phyloP scores from a whole-genome alignment of 2,888 invertebrate species.

The Napeogenes sylphis region DNA sequence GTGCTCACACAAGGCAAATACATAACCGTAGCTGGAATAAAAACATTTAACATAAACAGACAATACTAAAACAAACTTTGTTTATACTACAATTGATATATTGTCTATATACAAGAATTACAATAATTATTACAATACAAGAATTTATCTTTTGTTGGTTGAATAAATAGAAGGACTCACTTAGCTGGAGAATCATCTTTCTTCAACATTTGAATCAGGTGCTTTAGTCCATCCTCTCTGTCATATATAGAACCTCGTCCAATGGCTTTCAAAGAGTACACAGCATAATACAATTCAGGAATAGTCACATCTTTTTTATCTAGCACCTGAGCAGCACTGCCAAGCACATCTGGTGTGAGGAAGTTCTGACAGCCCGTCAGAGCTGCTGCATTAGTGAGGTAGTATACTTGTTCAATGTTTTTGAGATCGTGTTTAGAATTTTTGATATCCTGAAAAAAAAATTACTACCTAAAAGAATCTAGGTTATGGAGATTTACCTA shows the following conservation, averaged over 20 bases:
- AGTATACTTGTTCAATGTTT: slow-evolving; percentile 79
- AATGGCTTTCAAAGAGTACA: slow-evolving; percentile 82
- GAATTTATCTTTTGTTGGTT: too few relatives aligned
- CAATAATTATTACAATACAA: too few relatives aligned
- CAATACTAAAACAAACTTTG: slow-evolving; percentile 7
- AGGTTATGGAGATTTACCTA: too few relatives aligned
- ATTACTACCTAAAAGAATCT: background rate
- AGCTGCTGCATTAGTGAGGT: slow-evolving; percentile 80
- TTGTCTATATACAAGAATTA: too few relatives aligned
- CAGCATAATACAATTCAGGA: slow-evolving; percentile 85
- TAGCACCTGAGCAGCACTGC: slow-evolving; percentile 76
- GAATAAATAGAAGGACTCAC: slow-evolving; percentile 58
- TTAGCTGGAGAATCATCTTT: slow-evolving; percentile 88
- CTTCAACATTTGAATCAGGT: slow-evolving; percentile 86
- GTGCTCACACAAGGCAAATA: slow-evolving; percentile 88
- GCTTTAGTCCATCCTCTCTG: slow-evolving; percentile 82
- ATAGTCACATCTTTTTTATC: slow-evolving; percentile 82
- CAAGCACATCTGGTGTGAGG: slow-evolving; percentile 67
- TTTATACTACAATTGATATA: slow-evolving; percentile 9
- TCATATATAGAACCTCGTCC: slow-evolving; percentile 80
- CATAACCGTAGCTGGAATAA: slow-evolving; percentile 84
- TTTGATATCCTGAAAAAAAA: slow-evolving; percentile 49
- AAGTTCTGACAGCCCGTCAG: slow-evolving; percentile 75
- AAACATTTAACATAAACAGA: background rate
- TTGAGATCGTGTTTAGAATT: slow-evolving; percentile 56